Conservation (phyloP, 2,113 vertebrate genomes). For the Takifugu bimaculatus region DNA sequence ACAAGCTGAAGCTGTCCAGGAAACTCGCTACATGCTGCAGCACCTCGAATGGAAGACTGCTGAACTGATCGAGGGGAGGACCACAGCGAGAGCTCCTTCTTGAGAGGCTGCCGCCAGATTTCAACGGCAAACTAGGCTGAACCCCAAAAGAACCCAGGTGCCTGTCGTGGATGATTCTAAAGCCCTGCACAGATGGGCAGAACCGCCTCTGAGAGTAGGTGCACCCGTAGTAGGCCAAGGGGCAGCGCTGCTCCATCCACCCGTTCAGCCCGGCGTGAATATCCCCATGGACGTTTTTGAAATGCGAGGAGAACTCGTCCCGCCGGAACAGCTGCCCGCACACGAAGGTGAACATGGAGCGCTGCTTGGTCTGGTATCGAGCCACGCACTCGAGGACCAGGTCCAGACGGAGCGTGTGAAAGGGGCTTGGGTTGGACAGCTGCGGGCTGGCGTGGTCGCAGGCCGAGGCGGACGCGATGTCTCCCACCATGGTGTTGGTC, state of each 20-base stretch:
- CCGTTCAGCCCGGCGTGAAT: slow-evolving; percentile 98
- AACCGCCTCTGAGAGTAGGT: slow-evolving; percentile 95
- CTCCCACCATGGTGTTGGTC: slow-evolving; percentile 97
- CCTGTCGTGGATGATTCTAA: slow-evolving; percentile 92
- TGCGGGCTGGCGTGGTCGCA: slow-evolving; percentile 98
- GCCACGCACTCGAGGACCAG: slow-evolving; percentile 96
- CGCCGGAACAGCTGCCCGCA: slow-evolving; percentile 96
- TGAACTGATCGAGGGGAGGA: slow-evolving; percentile 81
- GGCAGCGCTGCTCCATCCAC: slow-evolving; percentile 99
- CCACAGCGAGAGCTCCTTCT: slow-evolving; percentile 67
- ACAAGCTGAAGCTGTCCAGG: slow-evolving; percentile 94
- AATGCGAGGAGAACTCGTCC: slow-evolving; percentile 96
- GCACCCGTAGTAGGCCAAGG: slow-evolving; percentile 96
- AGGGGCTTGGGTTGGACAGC: slow-evolving; percentile 97
- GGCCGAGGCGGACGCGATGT: slow-evolving; percentile 95
- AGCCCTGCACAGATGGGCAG: slow-evolving; percentile 93
- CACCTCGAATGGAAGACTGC: slow-evolving; percentile 90
- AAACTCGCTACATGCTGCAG: slow-evolving; percentile 92
- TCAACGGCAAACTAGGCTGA: slow-evolving; percentile 80
- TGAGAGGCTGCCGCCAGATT: slow-evolving; percentile 68
- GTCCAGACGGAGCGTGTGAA: slow-evolving; percentile 95
- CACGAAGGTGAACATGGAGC: slow-evolving; percentile 99
- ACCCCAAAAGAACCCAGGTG: slow-evolving; percentile 95
- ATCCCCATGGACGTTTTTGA: slow-evolving; percentile 98
- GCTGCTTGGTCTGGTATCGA: slow-evolving; percentile 96